These are phyloP conservation scores for Seira sanloemensis DNA, from an alignment of 2,888 invertebrate species.

Conservation along the genomic window DNA sequence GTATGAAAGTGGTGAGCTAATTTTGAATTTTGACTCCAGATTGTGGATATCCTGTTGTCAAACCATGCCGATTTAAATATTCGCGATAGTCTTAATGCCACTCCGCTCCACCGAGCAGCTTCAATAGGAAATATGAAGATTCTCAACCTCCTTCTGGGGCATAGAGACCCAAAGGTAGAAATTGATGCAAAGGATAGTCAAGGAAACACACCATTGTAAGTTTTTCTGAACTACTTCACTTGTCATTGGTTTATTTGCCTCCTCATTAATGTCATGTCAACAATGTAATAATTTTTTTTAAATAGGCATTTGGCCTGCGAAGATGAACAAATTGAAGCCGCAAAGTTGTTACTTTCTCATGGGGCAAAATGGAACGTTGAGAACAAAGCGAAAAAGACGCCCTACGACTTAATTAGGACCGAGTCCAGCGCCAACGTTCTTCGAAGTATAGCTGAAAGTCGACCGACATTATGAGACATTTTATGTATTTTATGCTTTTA, in stretches of 20 bases:
- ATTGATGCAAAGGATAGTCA: constrained; percentile 81
- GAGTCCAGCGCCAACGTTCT: constrained; percentile 41
- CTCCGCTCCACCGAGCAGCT: constrained; percentile 87
- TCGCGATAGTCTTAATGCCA: constrained; percentile 82
- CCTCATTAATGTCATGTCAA: too few relatives aligned
- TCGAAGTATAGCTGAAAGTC: constrained; percentile 31
- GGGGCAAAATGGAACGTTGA: constrained; percentile 80
- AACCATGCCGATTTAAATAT: constrained; percentile 84
- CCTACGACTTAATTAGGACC: constrained; percentile 78
- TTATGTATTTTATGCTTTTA: too few relatives aligned
- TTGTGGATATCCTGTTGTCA: constrained; percentile 82
- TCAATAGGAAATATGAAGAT: constrained; percentile 84
- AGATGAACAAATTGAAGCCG: constrained; percentile 84
- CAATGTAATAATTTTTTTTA: too few relatives aligned
- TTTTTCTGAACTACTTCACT: constrained; percentile 71
- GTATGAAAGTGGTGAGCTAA: too few relatives aligned
- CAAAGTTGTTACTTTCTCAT: constrained; percentile 81
- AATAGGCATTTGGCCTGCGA: constrained; percentile 87
- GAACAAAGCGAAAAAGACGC: constrained; percentile 83
- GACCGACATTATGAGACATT: not conserved
- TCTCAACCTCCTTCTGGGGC: constrained; percentile 82
- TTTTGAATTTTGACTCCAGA: constrained; percentile 77
- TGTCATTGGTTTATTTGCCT: too few relatives aligned
- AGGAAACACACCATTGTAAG: constrained; percentile 86
- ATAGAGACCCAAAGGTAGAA: constrained; percentile 76